Conservation (phyloP, 2,888 invertebrate genomes). For the Rhagonycha fulva region DNA sequence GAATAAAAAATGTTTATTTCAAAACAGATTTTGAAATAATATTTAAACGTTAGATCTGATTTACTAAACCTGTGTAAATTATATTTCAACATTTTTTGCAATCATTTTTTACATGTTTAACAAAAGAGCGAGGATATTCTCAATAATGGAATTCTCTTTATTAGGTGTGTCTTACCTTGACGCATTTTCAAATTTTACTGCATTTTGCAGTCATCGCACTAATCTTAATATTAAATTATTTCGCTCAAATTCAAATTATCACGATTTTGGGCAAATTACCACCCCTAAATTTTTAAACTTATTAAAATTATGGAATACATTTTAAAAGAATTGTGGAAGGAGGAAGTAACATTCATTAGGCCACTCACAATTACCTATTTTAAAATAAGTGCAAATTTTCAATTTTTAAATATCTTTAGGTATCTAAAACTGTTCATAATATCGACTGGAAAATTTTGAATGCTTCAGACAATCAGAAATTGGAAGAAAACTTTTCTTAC, state of each 20-base stretch:
- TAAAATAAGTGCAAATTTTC: no score
- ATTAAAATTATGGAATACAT: no score
- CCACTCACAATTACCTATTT: no score
- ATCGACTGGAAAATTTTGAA: neutral
- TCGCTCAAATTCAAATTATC: no score
- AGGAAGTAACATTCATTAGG: no score
- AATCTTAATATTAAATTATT: no score
- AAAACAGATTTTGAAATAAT: neutral
- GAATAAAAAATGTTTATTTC: neutral
- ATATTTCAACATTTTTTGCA: neutral
- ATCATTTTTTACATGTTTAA: neutral
- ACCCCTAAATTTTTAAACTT: no score
- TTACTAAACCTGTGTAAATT: neutral
- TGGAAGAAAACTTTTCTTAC: neutral
- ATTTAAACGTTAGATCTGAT: neutral
- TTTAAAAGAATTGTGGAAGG: no score
- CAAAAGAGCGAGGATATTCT: neutral
- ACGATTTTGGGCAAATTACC: no score
- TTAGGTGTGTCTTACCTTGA: neutral
- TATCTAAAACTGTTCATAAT: no score
- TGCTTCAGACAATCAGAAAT: neutral
- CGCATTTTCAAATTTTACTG: neutral
- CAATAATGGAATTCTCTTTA: neutral
- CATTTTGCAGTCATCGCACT: neutral
- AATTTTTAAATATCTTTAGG: no score